These are phyloP conservation scores for Phymastichus coffea DNA, from an alignment of 1,140 invertebrate species.

Conservation along the genomic window DNA sequence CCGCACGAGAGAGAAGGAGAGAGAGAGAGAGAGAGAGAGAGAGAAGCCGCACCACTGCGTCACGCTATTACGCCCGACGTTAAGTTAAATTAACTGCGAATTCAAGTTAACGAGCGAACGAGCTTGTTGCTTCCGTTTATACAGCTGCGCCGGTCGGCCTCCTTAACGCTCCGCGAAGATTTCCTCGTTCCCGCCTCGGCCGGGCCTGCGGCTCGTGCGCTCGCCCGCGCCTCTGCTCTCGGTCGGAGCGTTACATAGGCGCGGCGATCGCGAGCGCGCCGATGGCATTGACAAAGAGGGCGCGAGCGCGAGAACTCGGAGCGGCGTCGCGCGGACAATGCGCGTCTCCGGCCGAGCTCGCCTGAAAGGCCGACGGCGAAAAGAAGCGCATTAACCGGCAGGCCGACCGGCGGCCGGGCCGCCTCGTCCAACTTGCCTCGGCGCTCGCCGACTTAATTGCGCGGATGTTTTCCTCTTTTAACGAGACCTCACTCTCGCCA, in stretches of 20 bases:
- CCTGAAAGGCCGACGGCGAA: slow-evolving; percentile 28
- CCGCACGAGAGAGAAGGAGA: slow-evolving; percentile 13
- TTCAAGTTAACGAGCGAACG: slow-evolving; percentile 37
- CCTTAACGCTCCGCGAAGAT: neutral
- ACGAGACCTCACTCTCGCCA: too few species aligned
- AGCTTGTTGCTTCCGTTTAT: slow-evolving; percentile 38
- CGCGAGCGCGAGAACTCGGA: slow-evolving; percentile 26
- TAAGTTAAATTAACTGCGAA: slow-evolving; percentile 43
- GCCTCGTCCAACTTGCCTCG: too few species aligned
- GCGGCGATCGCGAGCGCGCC: too few species aligned
- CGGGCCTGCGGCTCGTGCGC: neutral
- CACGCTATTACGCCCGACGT: slow-evolving; percentile 35
- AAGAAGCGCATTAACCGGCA: slow-evolving; percentile 43
- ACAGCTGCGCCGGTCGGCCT: too few species aligned
- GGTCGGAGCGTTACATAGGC: too few species aligned
- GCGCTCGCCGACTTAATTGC: too few species aligned
- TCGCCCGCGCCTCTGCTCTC: too few species aligned
- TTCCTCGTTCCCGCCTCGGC: neutral
- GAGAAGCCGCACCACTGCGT: neutral
- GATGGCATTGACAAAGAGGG: neutral
- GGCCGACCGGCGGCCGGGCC: too few species aligned
- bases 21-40: neutral
- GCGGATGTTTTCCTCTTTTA: neutral
- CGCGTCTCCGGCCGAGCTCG: slow-evolving; percentile 33
- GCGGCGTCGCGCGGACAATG: slow-evolving; percentile 39